Percentiles rank a stretch among this genome's conserved stretches.
Evolutionary conservation across 1,140 invertebrate species (phyloP).

Genomic region (Drosophila baimaii): DNA sequence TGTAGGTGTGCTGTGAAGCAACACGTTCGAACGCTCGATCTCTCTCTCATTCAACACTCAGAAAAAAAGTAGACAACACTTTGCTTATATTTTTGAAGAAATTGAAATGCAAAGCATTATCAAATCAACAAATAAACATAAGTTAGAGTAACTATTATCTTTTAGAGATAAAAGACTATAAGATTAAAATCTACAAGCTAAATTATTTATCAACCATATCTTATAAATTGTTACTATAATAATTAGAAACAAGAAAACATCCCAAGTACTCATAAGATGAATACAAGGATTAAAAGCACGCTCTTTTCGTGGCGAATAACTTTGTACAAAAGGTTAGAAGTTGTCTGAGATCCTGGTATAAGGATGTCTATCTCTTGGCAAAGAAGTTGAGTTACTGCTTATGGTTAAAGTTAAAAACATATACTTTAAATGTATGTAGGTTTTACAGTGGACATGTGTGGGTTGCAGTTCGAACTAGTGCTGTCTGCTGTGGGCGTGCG

Average conservation of each 20-base stretch:
- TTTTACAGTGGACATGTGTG: constrained; percentile 21
- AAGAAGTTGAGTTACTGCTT: neutral
- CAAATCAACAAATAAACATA: neutral
- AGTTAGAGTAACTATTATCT: no score
- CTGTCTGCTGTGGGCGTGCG: constrained; percentile 46
- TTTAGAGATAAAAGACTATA: no score
- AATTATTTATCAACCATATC: no score
- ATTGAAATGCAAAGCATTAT: neutral
- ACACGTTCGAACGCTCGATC: constrained; percentile 14
- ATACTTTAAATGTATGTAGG: no score
- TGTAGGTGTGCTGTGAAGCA: constrained; percentile 11
- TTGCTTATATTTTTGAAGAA: neutral
- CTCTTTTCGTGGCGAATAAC: no score
- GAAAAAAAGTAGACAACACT: neutral
- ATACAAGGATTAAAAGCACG: no score
- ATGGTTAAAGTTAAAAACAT: neutral
- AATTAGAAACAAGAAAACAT: no score
- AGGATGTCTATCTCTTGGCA: neutral
- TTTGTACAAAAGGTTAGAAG: no score
- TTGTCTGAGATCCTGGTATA: no score
- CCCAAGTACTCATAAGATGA: no score
- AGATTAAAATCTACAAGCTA: no score
- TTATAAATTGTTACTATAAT: no score
- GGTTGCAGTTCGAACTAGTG: constrained; percentile 26
- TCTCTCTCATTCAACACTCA: constrained; percentile 6